Evolutionary conservation across 2,888 invertebrate species (phyloP), one percentile per base, ranked within the genome.

Genomic region (Stegophylla sp.): DNA sequence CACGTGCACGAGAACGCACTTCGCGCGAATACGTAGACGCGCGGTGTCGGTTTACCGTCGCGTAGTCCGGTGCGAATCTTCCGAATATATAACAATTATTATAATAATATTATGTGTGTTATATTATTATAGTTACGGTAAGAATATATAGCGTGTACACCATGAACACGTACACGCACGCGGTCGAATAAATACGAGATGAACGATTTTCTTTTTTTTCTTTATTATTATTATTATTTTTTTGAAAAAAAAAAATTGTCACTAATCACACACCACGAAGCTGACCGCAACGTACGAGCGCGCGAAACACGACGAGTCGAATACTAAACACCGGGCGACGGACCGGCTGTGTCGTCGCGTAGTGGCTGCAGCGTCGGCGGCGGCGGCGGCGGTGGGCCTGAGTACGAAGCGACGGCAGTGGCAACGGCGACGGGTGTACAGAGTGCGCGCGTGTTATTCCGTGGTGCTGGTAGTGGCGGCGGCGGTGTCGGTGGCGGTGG

Each of bases 241-340:
- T 59, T 2, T 28, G 26, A 34, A 34, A 34, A 3, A 34, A 34
- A 34, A 34, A 34, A 34, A 5, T 3, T 34, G 34, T 34, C 34
- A 34, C 34, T 34, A 23, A 56, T 23, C 23, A 7, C 17, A 56
- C 56, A 43, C 72, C 23, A n/a, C 41, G 41, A 41, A 17, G 28
- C 45, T 10, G 45, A 34, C n/a, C 63, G 43, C 74, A 43, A 51
- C 63, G 63, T 12, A 75, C 74, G 51, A 75, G 5, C 74, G 74
- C 63, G 74, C 74, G 63, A 61, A 34, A 20, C 74, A 74, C 74
- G 74, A 75, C 74, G 74, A 64, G 41, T 51, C 74, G 74, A 75
- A 64, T 64, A 75, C 74, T 75, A 23, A 74, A 64, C n/a, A n/a
- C 74, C 63, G 63, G 63, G 51, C 74, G 73, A 28, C 73, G 28